These are phyloP conservation scores for Bombus picipes DNA, from an alignment of 1,140 invertebrate species.

Conservation along the genomic window DNA sequence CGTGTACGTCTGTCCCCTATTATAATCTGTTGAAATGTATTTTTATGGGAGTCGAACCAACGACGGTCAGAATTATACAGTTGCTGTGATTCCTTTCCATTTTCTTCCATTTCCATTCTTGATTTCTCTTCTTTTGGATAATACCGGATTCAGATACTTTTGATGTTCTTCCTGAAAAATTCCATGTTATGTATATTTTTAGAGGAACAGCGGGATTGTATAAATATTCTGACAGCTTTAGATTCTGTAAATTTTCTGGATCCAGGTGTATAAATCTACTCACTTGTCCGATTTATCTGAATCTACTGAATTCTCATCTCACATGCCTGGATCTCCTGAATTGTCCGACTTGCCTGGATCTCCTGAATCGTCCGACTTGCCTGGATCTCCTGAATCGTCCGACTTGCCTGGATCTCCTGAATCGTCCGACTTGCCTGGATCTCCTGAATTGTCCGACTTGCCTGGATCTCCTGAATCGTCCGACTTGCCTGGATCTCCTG, in stretches of 20 bases:
- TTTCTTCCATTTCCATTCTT: neutral
- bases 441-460: neutral
- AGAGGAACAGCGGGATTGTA: neutral
- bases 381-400: neutral
- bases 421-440: neutral
- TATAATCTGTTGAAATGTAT: constrained; percentile 63
- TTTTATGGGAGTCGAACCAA: constrained; percentile 57
- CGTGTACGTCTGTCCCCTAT: constrained; percentile 41
- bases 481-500: neutral
- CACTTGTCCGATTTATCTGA: neutral
- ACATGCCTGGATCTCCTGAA: neutral
- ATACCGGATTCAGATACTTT: neutral
- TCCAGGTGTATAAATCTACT: too few species aligned
- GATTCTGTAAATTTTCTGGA: too few species aligned
- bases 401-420: neutral
- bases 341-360: neutral
- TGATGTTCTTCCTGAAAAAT: neutral
- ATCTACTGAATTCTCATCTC: neutral
- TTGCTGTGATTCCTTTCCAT: neutral
- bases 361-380: neutral
- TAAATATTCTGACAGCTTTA: neutral
- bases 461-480: neutral
- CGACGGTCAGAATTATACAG: neutral
- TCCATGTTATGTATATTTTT: neutral
- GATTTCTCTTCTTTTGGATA: too few species aligned